Evolutionary conservation across 2,797 vertebrate genomes (phyloP).

Genomic region (Parauchenoglanis punctatus): DNA sequence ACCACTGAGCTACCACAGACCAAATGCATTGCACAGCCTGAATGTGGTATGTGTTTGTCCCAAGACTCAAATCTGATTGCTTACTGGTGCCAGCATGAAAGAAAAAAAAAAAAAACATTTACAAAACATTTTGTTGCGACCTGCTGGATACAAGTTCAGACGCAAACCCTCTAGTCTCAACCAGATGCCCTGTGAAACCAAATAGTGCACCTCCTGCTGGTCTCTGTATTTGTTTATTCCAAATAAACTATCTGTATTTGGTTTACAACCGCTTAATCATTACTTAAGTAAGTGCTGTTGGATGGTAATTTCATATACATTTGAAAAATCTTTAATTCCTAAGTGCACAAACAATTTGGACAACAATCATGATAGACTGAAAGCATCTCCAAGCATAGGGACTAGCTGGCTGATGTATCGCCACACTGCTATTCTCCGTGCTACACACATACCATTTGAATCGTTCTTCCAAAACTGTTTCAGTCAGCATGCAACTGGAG

Average conservation of each 20-base stretch:
- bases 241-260: neutral
- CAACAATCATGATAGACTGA: neutral
- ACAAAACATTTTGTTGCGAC: neutral
- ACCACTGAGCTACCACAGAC: too few species aligned
- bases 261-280: neutral
- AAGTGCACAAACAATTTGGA: neutral
- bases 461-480: conserved; percentile 67
- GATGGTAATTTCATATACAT: neutral
- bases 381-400: neutral
- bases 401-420: neutral
- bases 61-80: neutral
- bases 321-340: neutral
- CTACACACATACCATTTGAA: neutral
- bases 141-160: neutral
- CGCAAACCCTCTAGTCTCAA: neutral
- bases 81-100: neutral
- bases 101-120: neutral
- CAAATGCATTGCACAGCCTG: neutral
- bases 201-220: neutral
- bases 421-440: conserved; percentile 1
- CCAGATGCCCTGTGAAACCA: neutral
- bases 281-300: neutral
- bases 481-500: conserved; percentile 61
- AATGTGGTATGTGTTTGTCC: neutral
- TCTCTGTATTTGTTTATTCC: neutral